A percentile compares a stretch with the other conserved stretches of the same genome.
Conservation (phyloP, 2,888 invertebrate genomes). For the Rhimphoctona megacephalus region DNA sequence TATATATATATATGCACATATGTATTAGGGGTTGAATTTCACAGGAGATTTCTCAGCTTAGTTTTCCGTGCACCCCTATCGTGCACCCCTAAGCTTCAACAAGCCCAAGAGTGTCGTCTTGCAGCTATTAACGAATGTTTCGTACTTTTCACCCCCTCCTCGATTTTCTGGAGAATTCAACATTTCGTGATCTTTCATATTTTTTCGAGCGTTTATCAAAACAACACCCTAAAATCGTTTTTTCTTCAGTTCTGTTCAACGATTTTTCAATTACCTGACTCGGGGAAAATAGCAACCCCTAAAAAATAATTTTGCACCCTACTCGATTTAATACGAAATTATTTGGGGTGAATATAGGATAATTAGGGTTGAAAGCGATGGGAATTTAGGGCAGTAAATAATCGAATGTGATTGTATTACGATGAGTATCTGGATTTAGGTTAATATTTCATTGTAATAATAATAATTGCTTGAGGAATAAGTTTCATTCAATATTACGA, state of each 20-base stretch:
- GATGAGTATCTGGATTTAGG: background rate
- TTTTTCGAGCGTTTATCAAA: background rate
- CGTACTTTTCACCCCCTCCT: background rate
- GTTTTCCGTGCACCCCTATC: slow-evolving; percentile 9
- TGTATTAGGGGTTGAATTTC: slow-evolving; percentile 15
- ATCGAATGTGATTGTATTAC: background rate
- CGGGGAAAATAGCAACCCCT: background rate
- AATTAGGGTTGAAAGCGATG: background rate
- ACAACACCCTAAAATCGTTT: background rate
- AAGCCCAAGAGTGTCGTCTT: slow-evolving; percentile 20
- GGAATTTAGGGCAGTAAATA: background rate
- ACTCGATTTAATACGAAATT: background rate
- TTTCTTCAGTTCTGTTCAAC: background rate
- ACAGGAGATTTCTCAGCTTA: slow-evolving; percentile 13
- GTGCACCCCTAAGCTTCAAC: background rate
- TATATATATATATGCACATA: background rate
- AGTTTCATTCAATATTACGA: background rate
- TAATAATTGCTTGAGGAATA: background rate
- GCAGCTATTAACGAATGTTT: background rate
- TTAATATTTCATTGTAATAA: background rate
- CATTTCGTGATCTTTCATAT: background rate
- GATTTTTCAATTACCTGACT: background rate
- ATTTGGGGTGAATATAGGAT: background rate
- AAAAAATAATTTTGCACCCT: background rate
- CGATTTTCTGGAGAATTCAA: background rate